Base-by-base conservation (phyloP, 35 echinoderm and acorn worm species). In the Patiria miniata region DNA sequence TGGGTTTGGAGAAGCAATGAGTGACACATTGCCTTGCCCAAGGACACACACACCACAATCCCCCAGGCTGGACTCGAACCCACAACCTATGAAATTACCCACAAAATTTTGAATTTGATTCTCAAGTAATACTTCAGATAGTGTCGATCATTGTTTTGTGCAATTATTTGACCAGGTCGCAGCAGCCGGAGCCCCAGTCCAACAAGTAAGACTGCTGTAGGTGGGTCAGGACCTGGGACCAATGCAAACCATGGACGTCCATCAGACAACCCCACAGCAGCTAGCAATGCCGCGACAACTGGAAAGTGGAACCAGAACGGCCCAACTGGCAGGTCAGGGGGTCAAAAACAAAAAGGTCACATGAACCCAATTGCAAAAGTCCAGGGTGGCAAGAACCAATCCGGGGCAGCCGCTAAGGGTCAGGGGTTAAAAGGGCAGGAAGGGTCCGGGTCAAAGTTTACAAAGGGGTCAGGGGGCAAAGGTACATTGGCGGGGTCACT, bases 151-250 rank as follows among this genome's bases (percentile, higher is more conserved):
- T 47, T 47, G 4, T 4, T 47, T 12, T 47, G 4, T 47, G 42
- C 42, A 47, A 4, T 6, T 47, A 4, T 21, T 87, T 56, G 6
- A n/a, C n/a, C 85, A 87, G 85, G 85, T 29, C 85, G 85, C 14
- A 73, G 65, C 40, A 87, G 85, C 78, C 85, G 76, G 21, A 87
- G 85, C 77, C 85, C 85, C 6, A 87, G 85, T 51, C 85, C 85
- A 14, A 78, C 69, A 5, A 79, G 19, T 36, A 53, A 78, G 29
- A 28, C 85, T 16, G 39, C 68, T 37, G 10, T 28, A 39, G n/a
- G 26, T 37, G 42, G 4, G 12, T 0, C 39, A 0, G 85, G 60
- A 34, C 17, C 40, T 18, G 38, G 52, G 30, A 79, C 38, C 14
- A 21, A 50, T 36, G 22, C 39, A 18, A 78, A 17, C 51, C 40